A percentile compares a stretch with the other conserved stretches of the same genome.
Evolutionary conservation across 2,888 invertebrate species (phyloP).

Genomic region (Electrophaes corylata): DNA sequence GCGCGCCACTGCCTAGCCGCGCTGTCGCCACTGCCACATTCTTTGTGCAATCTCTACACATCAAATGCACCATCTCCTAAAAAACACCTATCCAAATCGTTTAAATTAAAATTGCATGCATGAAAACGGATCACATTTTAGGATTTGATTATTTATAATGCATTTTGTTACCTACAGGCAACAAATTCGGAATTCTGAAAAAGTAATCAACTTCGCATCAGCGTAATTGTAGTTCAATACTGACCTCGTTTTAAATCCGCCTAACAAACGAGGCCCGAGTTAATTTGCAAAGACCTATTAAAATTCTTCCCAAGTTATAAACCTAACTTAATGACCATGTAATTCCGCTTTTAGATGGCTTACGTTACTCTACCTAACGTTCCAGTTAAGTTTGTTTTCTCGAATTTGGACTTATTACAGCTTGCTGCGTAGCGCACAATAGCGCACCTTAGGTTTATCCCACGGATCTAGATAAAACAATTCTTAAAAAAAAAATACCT

Average conservation of each 20-base stretch:
- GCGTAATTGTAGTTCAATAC: background rate
- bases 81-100: background rate
- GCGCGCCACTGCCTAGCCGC: no score
- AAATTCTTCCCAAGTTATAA: constrained; percentile 12
- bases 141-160: no score
- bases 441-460: no score
- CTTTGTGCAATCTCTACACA: constrained; percentile 43
- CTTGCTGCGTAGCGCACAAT: no score
- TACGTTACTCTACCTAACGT: background rate
- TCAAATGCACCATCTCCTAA: constrained; percentile 20
- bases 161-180: no score
- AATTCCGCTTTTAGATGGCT: background rate
- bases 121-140: no score
- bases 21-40: constrained; percentile 51
- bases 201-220: no score
- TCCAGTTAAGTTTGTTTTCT: background rate
- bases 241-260: background rate
- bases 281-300: constrained; percentile 19
- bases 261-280: constrained; percentile 9
- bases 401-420: background rate
- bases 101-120: no score
- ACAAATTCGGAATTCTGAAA: no score
- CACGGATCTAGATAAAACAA: no score
- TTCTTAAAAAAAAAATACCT: no score
- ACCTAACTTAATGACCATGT: background rate